Evolutionary conservation across 1,140 invertebrate species (phyloP), one percentile per base, ranked within the genome.

Genomic region (Globodera rostochiensis): DNA sequence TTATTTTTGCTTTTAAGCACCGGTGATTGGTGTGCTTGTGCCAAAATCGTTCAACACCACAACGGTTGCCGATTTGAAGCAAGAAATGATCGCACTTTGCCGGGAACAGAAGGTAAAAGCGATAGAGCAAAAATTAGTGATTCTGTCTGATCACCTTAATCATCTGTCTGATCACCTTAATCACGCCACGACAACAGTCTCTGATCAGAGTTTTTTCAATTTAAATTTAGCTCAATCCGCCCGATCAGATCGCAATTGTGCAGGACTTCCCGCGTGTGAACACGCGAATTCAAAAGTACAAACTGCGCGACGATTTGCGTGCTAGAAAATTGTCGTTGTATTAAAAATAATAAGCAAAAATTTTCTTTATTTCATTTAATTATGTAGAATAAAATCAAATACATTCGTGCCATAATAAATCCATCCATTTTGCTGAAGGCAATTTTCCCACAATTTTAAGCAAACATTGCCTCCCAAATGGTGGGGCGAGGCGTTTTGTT

Each of bases 221-320:
- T 81, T 25, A 2, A 70, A 47, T 73, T 64, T 73, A 88, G 88
- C 75, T 88, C 11, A 46, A 79, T 73, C 70, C 74, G 19, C 87
- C 87, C 4, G 88, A 90, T 13, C 76, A 82, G n/a, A 79, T 90
- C 74, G 88, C 87, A 1, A 74, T 90, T 11, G 79, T 89, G 6
- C 73, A 74, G n/a, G 87, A 88, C 66, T 90, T 88, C 71, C 87
- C 87, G 6, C 88, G 88, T 11, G 77, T 86, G 46, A 89, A 90
- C 73, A 86, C 87, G 21, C 84, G 80, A 73, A 88, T 88, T 73
- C 85, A 90, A 70, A 88, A 88, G 70, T 88, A 71, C 78, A 83
- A 87, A 79, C 50, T 88, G 25, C 85, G 87, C 4, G 81, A 89
- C 76, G 71, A 84, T 69, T 70, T 87, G 53, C 60, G 73, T 47